Conservation (phyloP, 2,113 vertebrate species). For the Nycticorax nycticorax region DNA sequence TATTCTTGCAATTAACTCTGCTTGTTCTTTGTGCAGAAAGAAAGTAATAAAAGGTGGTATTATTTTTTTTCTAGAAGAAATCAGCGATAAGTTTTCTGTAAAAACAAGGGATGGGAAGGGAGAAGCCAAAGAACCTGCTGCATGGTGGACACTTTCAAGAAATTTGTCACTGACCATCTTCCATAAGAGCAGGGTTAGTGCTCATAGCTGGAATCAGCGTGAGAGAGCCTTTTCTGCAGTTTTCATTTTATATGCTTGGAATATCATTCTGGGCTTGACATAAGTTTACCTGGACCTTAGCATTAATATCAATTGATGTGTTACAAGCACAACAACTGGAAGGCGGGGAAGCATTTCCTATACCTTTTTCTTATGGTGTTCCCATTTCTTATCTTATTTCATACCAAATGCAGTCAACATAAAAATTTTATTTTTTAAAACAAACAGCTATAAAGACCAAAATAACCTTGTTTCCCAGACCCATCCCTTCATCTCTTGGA, state of each 20-base stretch:
- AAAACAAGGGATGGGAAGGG: background rate
- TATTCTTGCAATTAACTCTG: background rate
- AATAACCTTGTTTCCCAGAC: background rate
- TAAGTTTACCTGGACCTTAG: background rate
- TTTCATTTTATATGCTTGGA: background rate
- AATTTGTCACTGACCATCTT: background rate
- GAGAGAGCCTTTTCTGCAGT: background rate
- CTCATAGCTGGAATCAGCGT: background rate
- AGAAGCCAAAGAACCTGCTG: background rate
- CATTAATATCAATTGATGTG: background rate
- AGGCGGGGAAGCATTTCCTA: background rate
- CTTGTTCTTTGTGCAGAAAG: background rate
- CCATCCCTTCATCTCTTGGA: background rate
- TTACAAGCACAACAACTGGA: background rate
- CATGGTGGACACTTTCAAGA: background rate
- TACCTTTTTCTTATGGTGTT: background rate
- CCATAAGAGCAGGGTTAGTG: background rate
- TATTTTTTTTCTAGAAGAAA: background rate
- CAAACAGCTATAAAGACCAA: background rate
- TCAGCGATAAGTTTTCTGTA: background rate
- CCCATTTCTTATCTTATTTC: background rate
- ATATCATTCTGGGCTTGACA: background rate
- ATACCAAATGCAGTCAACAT: background rate
- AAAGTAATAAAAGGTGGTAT: background rate
- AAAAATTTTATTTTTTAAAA: background rate